Evolutionary conservation across 2,888 invertebrate genomes (phyloP), one percentile per base, ranked within the genome.

Genomic region (Doris montereyensis): DNA sequence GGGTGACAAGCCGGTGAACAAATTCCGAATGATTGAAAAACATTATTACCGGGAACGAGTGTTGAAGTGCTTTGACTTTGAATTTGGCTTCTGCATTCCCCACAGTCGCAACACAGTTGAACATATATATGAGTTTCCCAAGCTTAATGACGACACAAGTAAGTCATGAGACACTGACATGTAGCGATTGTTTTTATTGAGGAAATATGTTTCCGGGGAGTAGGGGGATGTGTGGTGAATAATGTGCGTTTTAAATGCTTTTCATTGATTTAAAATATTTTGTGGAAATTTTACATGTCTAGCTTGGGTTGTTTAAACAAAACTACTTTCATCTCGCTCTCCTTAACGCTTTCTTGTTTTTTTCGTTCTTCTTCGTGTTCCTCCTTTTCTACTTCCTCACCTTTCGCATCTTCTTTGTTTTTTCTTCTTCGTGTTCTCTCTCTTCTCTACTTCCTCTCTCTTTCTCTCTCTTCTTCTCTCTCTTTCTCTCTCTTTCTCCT

Each of bases 1-100:
- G 30, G 99, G 99, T 28, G 94, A 95, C 82, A 94, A 95, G 86
- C 96, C 98, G 34, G 97, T 99, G 0, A 96, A 91, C 90, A 96
- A 97, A 91, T 99, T 99, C 92, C 94, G 99, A 77, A 99, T 99
- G 99, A 97, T 99, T 87, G 98, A 99, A 92, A 94, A 97, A 70
- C 98, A 99, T 92, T 99, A 96, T 93, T 99, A 98, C 92, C 93
- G 96, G 80, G 97, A 99, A 88, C 95, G 95, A 80, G 93, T 98
- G 83, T 93, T 99, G 77, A 99, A 99, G 93, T 97, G 97, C 10
- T 99, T 99, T 93, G 99, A 99, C 92, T 99, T 99, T 93, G 98
- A 99, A 92, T 99, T 99, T 93, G 99, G 99, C 70, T 99, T 98
- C 92, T 99, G 99, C 92, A 98, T 99, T 92, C 99, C 99, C 67